These are phyloP conservation scores for Troides helena DNA, from an alignment of 2,888 invertebrate genomes.

Conservation along the genomic window DNA sequence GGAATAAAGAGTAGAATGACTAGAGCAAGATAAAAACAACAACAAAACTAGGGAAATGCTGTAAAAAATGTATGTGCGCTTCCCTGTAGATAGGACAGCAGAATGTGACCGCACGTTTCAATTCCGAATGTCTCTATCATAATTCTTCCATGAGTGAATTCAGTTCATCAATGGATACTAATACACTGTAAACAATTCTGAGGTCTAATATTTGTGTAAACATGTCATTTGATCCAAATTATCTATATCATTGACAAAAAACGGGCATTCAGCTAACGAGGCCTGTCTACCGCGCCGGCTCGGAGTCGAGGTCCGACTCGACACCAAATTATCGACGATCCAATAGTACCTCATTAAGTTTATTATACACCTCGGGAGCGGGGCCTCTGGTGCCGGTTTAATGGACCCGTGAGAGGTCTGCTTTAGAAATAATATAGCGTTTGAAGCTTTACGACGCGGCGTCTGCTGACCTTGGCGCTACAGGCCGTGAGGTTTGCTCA, in stretches of 20 bases:
- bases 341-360: slow-evolving; percentile 24
- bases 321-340: slow-evolving; percentile 23
- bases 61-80: too few relatives aligned
- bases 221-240: slow-evolving; percentile 11
- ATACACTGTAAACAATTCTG: too few relatives aligned
- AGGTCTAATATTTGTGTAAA: not conserved
- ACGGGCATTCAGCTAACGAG: slow-evolving; percentile 4
- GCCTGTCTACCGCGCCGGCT: slow-evolving; percentile 11
- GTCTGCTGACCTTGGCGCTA: too few relatives aligned
- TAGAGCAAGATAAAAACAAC: too few relatives aligned
- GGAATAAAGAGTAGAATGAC: too few relatives aligned
- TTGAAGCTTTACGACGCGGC: not conserved
- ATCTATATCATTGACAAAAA: slow-evolving; percentile 19
- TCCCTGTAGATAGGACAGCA: too few relatives aligned
- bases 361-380: slow-evolving; percentile 25
- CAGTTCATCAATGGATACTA: too few relatives aligned
- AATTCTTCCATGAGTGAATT: too few relatives aligned
- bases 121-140: too few relatives aligned
- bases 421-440: slow-evolving; percentile 25
- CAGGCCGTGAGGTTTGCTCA: too few relatives aligned
- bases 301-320: slow-evolving; percentile 7
- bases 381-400: slow-evolving; percentile 20
- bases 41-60: too few relatives aligned
- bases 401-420: slow-evolving; percentile 15
- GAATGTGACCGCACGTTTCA: too few relatives aligned